These are phyloP conservation scores for Serrognathus titanus DNA, from an alignment of 2,888 invertebrate genomes.

Conservation along the genomic window DNA sequence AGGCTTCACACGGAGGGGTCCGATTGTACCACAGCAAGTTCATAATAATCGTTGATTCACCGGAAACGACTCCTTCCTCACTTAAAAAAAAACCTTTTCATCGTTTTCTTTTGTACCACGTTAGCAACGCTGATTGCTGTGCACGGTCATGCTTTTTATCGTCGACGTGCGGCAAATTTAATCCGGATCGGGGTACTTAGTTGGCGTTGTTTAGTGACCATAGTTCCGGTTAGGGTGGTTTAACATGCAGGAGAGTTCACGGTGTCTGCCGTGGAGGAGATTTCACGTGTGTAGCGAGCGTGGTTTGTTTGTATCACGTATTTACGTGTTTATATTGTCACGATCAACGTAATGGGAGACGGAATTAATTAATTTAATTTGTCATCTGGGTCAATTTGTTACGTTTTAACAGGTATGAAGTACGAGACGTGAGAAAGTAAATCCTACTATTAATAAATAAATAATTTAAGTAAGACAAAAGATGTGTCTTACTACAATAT, in stretches of 20 bases:
- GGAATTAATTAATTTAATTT: no score
- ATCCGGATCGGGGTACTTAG: conserved; percentile 19
- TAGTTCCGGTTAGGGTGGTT: conserved; percentile 34
- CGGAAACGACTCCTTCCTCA: conserved; percentile 36
- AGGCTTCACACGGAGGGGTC: not conserved
- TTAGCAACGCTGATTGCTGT: conserved; percentile 12
- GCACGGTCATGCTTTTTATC: conserved; percentile 4
- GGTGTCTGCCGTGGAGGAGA: conserved; percentile 27
- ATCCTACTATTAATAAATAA: no score
- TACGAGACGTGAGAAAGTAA: no score
- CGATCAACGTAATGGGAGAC: no score
- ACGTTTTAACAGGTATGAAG: no score
- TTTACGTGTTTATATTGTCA: no score
- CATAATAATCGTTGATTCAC: conserved; percentile 35
- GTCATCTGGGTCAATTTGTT: no score
- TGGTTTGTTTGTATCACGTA: not conserved
- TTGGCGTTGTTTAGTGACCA: conserved; percentile 29
- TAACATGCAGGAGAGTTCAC: conserved; percentile 29
- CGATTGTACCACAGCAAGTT: conserved; percentile 15
- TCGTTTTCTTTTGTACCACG: conserved; percentile 13
- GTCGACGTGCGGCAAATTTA: conserved; percentile 14
- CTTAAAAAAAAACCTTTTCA: conserved; percentile 25
- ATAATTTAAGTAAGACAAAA: no score
- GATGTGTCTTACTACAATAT: no score
- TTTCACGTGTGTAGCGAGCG: conserved; percentile 10